A percentile compares a stretch with the other conserved stretches of the same genome.
These are phyloP conservation scores for Yponomeuta sedellus DNA, from an alignment of 2,888 invertebrate species.

Conservation along the genomic window DNA sequence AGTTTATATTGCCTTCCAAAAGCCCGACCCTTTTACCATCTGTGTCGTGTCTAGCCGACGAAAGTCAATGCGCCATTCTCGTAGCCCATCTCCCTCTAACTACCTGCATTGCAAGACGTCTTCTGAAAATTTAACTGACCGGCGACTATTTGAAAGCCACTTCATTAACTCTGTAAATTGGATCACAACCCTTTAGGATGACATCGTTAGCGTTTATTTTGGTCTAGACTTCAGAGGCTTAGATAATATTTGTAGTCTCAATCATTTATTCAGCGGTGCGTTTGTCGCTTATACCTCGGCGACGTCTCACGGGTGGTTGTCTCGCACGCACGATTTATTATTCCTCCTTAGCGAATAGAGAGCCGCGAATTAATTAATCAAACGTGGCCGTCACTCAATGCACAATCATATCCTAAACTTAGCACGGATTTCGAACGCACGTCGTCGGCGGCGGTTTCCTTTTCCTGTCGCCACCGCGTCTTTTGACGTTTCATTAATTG, in stretches of 20 bases:
- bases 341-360: slow-evolving; percentile 55
- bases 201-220: slow-evolving; percentile 70
- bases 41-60: slow-evolving; percentile 49
- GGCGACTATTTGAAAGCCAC: background rate
- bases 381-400: slow-evolving; percentile 67
- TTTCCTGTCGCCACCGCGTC: slow-evolving; percentile 51
- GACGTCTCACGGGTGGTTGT: slow-evolving; percentile 72
- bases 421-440: slow-evolving; percentile 38
- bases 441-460: slow-evolving; percentile 45
- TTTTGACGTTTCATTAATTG: slow-evolving; percentile 65
- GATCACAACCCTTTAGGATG: slow-evolving; percentile 31
- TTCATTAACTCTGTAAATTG: slow-evolving; percentile 11
- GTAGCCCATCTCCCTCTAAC: background rate
- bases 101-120: background rate
- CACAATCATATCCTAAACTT: slow-evolving; percentile 62
- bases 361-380: slow-evolving; percentile 71
- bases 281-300: slow-evolving; percentile 38
- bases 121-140: background rate
- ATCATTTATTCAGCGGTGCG: slow-evolving; percentile 67
- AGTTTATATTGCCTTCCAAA: slow-evolving; percentile 51
- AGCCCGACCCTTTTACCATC: slow-evolving; percentile 54
- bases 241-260: slow-evolving; percentile 62
- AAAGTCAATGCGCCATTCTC: background rate
- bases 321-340: slow-evolving; percentile 67
- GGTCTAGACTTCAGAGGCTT: slow-evolving; percentile 38